Conservation (phyloP, 2,888 invertebrate species). For the Desoria tigrina region DNA sequence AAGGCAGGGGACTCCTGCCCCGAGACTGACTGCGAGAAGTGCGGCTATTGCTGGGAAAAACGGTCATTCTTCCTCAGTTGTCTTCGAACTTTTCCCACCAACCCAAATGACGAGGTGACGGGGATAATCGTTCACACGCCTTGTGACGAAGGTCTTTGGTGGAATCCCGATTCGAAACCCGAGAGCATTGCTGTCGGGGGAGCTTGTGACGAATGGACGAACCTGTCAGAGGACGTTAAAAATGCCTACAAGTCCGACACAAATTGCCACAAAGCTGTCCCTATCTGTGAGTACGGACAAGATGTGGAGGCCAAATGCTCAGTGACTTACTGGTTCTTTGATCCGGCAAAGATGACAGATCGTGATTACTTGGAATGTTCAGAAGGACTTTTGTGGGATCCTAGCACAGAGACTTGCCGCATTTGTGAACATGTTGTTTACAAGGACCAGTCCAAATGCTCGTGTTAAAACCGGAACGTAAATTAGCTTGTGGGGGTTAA, state of each 20-base stretch:
- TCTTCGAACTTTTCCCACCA: background rate
- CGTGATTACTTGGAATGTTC: background rate
- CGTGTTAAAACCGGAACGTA: too few relatives aligned
- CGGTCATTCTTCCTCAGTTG: conserved; percentile 4
- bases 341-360: background rate
- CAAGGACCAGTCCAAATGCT: too few relatives aligned
- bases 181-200: background rate
- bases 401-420: conserved; percentile 9
- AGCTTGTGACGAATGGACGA: conserved; percentile 11
- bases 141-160: conserved; percentile 12
- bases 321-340: background rate
- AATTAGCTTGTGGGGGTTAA: too few relatives aligned
- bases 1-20: background rate
- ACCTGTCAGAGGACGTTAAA: background rate
- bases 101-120: conserved; percentile 14
- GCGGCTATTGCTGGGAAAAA: conserved; percentile 10
- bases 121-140: background rate
- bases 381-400: conserved; percentile 1
- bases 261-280: background rate
- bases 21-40: conserved; percentile 11
- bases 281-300: conserved; percentile 10
- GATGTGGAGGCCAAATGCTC: conserved; percentile 16
- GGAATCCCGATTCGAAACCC: conserved; percentile 10
- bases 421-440: too few relatives aligned
- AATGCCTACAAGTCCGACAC: conserved; percentile 1